phyloP scores from a whole-genome alignment of 2,113 vertebrate species.

The Theristicus caerulescens region DNA sequence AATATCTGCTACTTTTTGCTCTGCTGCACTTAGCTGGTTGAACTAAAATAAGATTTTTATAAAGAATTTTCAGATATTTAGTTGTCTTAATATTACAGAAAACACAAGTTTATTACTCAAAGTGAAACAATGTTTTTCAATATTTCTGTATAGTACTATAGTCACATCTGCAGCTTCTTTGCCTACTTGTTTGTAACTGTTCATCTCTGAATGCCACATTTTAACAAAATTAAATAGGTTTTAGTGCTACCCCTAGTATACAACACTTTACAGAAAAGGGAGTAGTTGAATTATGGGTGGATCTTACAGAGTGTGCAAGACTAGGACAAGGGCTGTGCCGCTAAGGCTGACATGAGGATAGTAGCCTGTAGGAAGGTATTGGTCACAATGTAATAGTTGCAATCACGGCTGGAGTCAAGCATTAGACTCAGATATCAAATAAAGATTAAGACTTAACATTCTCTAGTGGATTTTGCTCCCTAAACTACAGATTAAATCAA shows the following conservation, averaged over 20 bases:
- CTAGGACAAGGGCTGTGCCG: neutral
- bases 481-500: neutral
- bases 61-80: neutral
- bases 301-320: neutral
- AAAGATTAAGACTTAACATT: neutral
- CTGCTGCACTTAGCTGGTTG: slow-evolving; percentile 79
- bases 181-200: neutral
- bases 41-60: slow-evolving; percentile 75
- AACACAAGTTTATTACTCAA: neutral
- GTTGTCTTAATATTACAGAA: neutral
- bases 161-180: neutral
- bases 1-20: slow-evolving; percentile 84
- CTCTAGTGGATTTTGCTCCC: neutral
- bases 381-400: neutral
- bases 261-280: neutral
- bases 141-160: neutral
- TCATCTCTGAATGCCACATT: neutral
- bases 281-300: neutral
- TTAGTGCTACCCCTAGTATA: neutral
- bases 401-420: neutral
- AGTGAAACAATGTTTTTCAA: neutral
- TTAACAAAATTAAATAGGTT: neutral
- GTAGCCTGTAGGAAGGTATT: neutral
- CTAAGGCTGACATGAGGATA: neutral
- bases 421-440: neutral